Conservation (phyloP, 2,888 invertebrate genomes). For the Apamea anceps region DNA sequence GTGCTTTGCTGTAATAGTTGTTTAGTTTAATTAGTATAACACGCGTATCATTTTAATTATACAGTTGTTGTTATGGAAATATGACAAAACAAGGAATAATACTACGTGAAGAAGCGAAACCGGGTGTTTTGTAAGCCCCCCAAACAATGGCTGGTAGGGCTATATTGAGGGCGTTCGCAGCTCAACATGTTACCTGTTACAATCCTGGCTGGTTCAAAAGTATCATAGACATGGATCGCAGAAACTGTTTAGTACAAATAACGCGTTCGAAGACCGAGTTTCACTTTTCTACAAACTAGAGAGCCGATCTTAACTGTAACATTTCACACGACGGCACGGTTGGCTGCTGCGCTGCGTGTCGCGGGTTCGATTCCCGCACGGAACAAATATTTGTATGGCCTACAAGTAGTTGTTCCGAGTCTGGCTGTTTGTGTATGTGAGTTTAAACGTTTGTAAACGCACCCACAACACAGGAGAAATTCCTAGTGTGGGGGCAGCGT, state of each 20-base stretch:
- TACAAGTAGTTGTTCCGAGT: no score
- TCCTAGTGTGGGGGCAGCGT: no score
- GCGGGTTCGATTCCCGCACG: no score
- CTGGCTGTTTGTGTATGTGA: no score
- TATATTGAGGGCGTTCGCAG: neutral
- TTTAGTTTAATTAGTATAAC: conserved; percentile 15
- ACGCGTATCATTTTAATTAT: neutral
- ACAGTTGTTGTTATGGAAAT: neutral
- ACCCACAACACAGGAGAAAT: no score
- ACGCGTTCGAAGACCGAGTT: neutral
- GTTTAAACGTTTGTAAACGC: no score
- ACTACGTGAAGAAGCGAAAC: neutral
- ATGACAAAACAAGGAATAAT: neutral
- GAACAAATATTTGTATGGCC: no score
- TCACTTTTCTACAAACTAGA: neutral
- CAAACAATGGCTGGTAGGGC: neutral
- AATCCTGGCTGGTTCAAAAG: neutral
- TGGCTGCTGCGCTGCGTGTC: no score
- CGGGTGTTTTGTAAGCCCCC: neutral
- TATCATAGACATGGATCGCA: neutral
- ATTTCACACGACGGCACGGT: no score
- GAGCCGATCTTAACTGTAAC: no score
- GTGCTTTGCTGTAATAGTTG: neutral
- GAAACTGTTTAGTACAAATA: neutral
- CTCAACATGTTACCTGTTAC: no score